A percentile compares a stretch with the other conserved stretches of the same genome.
Conservation (phyloP, 2,797 vertebrate genomes). For the Aldrovandia affinis region DNA sequence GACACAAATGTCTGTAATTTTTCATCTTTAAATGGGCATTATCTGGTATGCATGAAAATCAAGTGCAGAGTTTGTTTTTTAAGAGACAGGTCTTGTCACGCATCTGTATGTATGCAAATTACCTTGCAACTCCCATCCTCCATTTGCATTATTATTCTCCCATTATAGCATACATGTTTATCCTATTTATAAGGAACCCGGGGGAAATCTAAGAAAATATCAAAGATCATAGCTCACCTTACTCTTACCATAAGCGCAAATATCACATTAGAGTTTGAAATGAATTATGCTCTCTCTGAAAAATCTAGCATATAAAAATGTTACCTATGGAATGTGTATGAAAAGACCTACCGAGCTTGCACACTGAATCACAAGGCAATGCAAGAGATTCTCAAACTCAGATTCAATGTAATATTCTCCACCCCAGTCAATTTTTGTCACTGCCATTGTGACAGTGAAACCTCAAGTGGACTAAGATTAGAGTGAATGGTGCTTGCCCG, state of each 20-base stretch:
- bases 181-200: not conserved
- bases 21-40: not conserved
- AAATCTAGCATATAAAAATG: too few species aligned
- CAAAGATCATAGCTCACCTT: not conserved
- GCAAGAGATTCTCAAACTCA: not conserved
- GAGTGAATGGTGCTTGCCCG: not conserved
- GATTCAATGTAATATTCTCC: not conserved
- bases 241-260: not conserved
- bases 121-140: not conserved
- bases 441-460: not conserved
- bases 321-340: not conserved
- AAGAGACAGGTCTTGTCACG: not conserved
- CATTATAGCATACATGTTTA: not conserved
- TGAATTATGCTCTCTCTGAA: not conserved
- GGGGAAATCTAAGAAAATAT: not conserved
- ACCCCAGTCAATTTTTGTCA: not conserved
- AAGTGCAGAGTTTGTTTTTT: not conserved
- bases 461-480: not conserved
- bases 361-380: not conserved
- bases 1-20: constrained; percentile 6
- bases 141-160: not conserved
- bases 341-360: not conserved
- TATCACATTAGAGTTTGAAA: not conserved
- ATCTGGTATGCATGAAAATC: not conserved
- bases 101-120: constrained; percentile 28